These are phyloP conservation scores for Cotesia congregata DNA, from an alignment of 2,888 invertebrate genomes.

Conservation along the genomic window DNA sequence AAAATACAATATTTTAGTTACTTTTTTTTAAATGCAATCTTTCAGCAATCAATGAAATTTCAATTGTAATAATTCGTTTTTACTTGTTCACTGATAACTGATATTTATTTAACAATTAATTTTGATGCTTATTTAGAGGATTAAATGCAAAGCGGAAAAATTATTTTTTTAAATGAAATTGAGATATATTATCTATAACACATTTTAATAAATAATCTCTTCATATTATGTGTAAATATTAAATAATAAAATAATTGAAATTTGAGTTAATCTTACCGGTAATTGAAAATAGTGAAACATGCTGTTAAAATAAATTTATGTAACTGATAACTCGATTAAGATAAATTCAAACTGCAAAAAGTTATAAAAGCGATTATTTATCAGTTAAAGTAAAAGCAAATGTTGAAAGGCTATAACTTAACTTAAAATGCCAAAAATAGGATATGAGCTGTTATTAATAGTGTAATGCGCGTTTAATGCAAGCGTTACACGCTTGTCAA, in stretches of 20 bases:
- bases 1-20: background rate
- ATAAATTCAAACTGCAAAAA: background rate
- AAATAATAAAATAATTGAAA: background rate
- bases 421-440: background rate
- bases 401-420: background rate
- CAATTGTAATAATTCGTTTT: background rate
- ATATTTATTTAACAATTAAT: background rate
- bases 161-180: constrained; percentile 1
- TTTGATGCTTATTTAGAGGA: background rate
- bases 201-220: background rate
- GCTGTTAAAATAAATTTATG: background rate
- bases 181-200: background rate
- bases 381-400: background rate
- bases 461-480: background rate
- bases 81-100: background rate
- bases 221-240: background rate
- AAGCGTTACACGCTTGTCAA: background rate
- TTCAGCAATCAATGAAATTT: constrained; percentile 23
- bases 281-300: background rate
- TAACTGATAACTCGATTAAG: background rate
- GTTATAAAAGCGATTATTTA: background rate
- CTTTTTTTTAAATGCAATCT: background rate
- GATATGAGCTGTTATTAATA: background rate
- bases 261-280: background rate
- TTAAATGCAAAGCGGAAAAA: constrained; percentile 19